These are phyloP conservation scores for Pygmarrhopalites habei DNA, from an alignment of 1,140 invertebrate genomes.

Conservation along the genomic window DNA sequence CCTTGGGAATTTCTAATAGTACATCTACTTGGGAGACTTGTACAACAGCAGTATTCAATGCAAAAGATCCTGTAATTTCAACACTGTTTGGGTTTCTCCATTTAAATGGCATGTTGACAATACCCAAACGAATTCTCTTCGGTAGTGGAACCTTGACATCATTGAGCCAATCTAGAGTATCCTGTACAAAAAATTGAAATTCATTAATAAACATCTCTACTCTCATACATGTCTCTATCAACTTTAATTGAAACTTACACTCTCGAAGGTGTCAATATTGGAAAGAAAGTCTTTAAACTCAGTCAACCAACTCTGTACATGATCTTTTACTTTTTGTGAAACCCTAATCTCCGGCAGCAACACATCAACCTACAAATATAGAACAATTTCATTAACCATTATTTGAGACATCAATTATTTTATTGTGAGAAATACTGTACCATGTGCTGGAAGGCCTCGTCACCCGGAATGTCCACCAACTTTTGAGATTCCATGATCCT, in stretches of 20 bases:
- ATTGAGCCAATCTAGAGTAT: background rate
- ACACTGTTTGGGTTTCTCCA: conserved; percentile 55
- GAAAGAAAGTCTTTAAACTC: background rate
- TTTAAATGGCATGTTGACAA: conserved; percentile 14
- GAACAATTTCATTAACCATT: background rate
- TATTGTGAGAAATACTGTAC: background rate
- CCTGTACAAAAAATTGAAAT: background rate
- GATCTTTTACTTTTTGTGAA: background rate
- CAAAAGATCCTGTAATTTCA: conserved; percentile 58
- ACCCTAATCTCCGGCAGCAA: background rate
- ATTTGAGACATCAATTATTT: background rate
- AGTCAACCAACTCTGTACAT: background rate
- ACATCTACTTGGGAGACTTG: conserved; percentile 57
- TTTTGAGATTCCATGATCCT: too few species aligned
- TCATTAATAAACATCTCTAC: too few species aligned
- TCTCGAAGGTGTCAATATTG: too few species aligned
- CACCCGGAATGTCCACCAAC: background rate
- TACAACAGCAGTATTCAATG: conserved; percentile 52
- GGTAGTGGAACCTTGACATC: background rate
- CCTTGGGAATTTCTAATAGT: conserved; percentile 59
- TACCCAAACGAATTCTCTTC: background rate
- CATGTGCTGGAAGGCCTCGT: background rate
- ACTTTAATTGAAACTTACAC: too few species aligned
- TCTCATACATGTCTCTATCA: too few species aligned
- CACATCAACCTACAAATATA: background rate